Conservation (phyloP, 2,797 vertebrate genomes). For the Microctenopoma stevenorrisi region DNA sequence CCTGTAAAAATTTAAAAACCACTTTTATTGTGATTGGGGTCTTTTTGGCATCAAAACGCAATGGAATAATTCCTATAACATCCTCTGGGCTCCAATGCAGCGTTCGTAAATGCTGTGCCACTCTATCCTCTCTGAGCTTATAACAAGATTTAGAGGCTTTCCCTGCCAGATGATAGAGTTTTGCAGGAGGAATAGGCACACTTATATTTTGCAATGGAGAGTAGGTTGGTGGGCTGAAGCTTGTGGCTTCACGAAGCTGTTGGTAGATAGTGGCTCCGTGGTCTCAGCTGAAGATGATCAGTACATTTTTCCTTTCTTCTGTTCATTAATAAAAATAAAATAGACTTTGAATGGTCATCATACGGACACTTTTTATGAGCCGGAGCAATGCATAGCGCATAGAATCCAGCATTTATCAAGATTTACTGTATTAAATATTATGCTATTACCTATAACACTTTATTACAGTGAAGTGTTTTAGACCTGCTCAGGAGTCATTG, state of each 20-base stretch:
- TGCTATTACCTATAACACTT: conserved; percentile 3
- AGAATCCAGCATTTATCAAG: conserved; percentile 15
- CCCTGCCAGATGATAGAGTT: conserved; percentile 77
- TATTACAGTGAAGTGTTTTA: conserved; percentile 48
- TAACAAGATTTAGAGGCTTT: conserved; percentile 82
- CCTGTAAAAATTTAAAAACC: conserved; percentile 52
- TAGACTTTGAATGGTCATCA: conserved; percentile 28
- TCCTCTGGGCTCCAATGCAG: conserved; percentile 66
- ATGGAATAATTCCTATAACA: conserved; percentile 70
- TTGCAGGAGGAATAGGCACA: conserved; percentile 68
- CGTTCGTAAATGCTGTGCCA: conserved; percentile 76
- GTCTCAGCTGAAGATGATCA: conserved; percentile 26
- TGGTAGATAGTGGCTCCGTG: conserved; percentile 39
- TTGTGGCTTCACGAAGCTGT: conserved; percentile 42
- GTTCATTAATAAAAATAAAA: conserved; percentile 39
- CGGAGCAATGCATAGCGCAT: conserved; percentile 34
- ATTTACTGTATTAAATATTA: background rate
- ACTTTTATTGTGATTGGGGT: conserved; percentile 50
- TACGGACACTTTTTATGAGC: conserved; percentile 16
- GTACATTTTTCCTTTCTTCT: conserved; percentile 27
- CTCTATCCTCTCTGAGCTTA: conserved; percentile 81
- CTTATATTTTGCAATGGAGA: conserved; percentile 57
- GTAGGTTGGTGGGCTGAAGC: conserved; percentile 53
- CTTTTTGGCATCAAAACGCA: conserved; percentile 54
- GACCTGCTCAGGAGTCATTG: conserved; percentile 44